Evolutionary conservation across 1,140 invertebrate genomes (phyloP).

Genomic region (Protaetia brevitarsis): DNA sequence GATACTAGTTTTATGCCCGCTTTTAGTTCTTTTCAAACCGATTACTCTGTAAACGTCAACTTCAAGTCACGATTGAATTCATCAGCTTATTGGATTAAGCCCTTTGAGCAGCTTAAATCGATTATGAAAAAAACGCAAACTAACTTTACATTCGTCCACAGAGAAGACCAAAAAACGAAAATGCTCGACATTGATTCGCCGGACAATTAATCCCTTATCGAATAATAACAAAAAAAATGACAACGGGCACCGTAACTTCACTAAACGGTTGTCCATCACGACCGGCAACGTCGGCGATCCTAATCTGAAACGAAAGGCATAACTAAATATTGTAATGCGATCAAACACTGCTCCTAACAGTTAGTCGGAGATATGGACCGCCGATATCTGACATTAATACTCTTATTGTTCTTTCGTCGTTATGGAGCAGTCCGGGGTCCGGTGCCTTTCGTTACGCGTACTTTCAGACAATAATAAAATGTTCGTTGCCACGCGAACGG

Average conservation of each 20-base stretch:
- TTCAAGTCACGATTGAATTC: neutral
- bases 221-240: slow-evolving; percentile 7
- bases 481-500: neutral
- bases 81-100: neutral
- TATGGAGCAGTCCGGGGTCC: neutral
- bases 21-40: too few relatives aligned
- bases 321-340: slow-evolving; percentile 28
- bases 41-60: too few relatives aligned
- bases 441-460: neutral
- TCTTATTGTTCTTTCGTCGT: slow-evolving; percentile 24
- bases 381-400: slow-evolving; percentile 26
- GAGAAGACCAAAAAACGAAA: neutral
- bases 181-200: neutral
- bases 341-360: slow-evolving; percentile 26
- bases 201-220: slow-evolving; percentile 10
- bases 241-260: neutral
- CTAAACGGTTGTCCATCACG: slow-evolving; percentile 27
- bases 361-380: slow-evolving; percentile 21
- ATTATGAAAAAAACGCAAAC: neutral
- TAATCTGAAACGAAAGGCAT: slow-evolving; percentile 28
- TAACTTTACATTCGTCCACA: neutral
- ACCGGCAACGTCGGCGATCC: slow-evolving; percentile 21
- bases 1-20: too few relatives aligned
- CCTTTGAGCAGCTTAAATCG: neutral
- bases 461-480: slow-evolving; percentile 9